Evolutionary conservation across 2,797 vertebrate species (phyloP), one percentile per base, ranked within the genome.

Genomic region (Champsocephalus esox): DNA sequence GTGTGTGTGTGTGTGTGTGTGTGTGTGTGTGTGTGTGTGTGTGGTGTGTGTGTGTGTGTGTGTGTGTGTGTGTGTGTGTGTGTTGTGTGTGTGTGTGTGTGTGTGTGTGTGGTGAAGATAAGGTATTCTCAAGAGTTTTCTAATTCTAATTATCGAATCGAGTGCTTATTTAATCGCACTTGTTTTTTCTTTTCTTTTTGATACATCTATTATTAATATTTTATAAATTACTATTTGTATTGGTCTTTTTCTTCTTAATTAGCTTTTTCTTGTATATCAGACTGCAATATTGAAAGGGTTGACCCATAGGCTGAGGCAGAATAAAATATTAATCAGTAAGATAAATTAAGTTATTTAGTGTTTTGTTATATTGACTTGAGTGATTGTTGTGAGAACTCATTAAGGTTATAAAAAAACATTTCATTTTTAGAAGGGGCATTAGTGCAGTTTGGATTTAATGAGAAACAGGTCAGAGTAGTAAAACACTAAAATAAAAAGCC

Each of bases 71-170:
- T 62, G 49, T 46, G 10, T 70, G 51, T 74, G 11, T 56, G 48
- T 76, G 57, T 16, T 56, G 48, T 75, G 57, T 16, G n/a, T 63
- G 44, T 5, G 32, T 1, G 8, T 67, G 34, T 8, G 21, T 62
- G 49, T 46, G 10, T 70, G 51, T 74, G 11, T 56, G 48, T 76
- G 57, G n/a, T 66, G 44, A 4, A 24, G 55, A 14, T 77, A 24
- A 4, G n/a, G 7, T 48, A 12, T 38, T 55, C 10, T 48, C 61
- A 45, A 17, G 1, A 14, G 61, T 60, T 55, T 44, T 74, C 9
- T 9, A 11, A 64, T 67, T 69, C 45, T 51, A 3, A 28, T 12
- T 0, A 69, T 59, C 0, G 50, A 21, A 65, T 51, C 57, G 12
- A 48, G 34, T 64, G 57, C 50, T 62, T 67, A 58, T 59, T 73